phyloP scores from a whole-genome alignment of 1,140 invertebrate species.

The Drosophila kurseongensis region DNA sequence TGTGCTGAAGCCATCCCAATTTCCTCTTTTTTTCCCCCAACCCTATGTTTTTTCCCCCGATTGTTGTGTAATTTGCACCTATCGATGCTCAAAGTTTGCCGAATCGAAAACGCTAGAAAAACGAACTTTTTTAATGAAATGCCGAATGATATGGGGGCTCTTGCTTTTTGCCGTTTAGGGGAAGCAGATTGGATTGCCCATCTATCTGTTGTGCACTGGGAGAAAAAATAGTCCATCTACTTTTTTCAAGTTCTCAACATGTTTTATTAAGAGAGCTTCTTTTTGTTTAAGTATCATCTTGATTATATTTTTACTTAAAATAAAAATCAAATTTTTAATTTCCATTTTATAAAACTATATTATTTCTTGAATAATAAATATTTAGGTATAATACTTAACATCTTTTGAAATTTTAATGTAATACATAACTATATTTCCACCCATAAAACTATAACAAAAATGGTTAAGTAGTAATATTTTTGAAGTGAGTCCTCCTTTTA shows the following conservation, averaged over 20 bases:
- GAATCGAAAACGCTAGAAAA: constrained; percentile 34
- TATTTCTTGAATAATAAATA: no score
- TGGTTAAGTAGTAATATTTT: background rate
- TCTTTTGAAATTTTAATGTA: no score
- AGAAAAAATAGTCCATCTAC: background rate
- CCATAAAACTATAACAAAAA: background rate
- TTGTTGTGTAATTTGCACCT: constrained; percentile 80
- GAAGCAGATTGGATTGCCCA: constrained; percentile 18
- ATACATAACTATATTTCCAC: no score
- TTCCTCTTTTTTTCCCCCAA: background rate
- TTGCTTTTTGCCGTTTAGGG: background rate
- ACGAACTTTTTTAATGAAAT: constrained; percentile 58
- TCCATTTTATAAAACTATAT: no score
- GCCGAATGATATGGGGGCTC: constrained; percentile 25
- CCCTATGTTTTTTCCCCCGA: constrained; percentile 5
- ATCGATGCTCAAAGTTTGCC: constrained; percentile 69
- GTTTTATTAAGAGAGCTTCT: no score
- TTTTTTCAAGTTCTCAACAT: no score
- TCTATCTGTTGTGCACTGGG: constrained; percentile 13
- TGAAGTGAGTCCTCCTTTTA: no score
- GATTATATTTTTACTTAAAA: no score
- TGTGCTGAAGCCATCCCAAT: constrained; percentile 13
- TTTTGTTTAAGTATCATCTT: no score
- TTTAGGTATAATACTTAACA: no score
- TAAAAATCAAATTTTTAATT: no score